Conservation (phyloP, 2,113 vertebrate species). For the Podiceps cristatus region DNA sequence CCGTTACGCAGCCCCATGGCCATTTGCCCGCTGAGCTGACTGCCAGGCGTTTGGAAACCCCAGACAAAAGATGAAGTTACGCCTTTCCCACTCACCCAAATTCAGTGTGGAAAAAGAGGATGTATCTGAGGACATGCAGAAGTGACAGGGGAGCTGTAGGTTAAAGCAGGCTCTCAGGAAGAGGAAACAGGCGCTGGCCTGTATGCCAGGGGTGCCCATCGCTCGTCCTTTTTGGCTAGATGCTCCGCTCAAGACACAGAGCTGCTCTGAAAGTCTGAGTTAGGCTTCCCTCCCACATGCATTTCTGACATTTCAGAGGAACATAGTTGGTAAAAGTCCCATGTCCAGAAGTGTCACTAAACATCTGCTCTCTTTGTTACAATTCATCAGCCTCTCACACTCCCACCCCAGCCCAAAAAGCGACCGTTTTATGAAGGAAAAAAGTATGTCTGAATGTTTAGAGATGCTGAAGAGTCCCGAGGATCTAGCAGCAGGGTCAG, state of each 20-base stretch:
- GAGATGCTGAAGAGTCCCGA: not conserved
- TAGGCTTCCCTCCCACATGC: constrained; percentile 29
- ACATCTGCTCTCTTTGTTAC: not conserved
- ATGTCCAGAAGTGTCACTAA: not conserved
- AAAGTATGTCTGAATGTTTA: not conserved
- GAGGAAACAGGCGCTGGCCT: not conserved
- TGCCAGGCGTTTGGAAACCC: not conserved
- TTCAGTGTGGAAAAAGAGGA: not conserved
- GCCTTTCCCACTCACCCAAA: not conserved
- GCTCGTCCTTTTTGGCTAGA: not conserved
- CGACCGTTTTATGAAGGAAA: not conserved
- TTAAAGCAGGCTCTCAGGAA: not conserved
- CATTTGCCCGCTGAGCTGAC: not conserved
- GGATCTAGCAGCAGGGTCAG: not conserved
- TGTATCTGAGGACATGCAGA: not conserved
- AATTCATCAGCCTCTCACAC: not conserved
- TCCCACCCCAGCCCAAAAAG: not conserved
- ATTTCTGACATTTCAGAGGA: constrained; percentile 59
- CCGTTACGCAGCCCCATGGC: not conserved
- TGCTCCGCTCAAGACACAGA: not conserved
- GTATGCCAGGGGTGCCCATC: not conserved
- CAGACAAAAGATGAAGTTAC: not conserved
- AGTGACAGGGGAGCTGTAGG: not conserved
- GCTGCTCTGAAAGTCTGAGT: not conserved
- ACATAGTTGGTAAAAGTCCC: not conserved